phyloP scores from a whole-genome alignment of 1,140 invertebrate genomes.

The Metaphire vulgaris region DNA sequence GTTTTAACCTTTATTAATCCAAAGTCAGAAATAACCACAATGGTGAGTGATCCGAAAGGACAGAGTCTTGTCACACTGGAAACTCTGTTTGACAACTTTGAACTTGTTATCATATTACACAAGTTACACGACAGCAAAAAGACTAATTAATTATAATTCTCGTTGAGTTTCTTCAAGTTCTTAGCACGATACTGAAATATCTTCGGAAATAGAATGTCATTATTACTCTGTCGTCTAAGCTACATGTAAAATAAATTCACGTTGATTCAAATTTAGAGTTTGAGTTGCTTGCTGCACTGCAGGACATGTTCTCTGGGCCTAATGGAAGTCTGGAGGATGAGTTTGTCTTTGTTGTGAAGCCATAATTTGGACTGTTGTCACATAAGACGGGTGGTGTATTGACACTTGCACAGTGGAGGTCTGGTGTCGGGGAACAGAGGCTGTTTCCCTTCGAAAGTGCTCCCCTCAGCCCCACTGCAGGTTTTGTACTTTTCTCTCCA shows the following conservation, averaged over 20 bases:
- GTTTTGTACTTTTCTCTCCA: constrained; percentile 32
- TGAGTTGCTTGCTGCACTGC: not conserved
- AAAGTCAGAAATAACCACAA: too few species aligned
- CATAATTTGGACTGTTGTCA: not conserved
- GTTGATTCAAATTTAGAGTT: not conserved
- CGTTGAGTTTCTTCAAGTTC: too few species aligned
- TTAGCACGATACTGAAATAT: too few species aligned
- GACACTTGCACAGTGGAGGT: constrained; percentile 2
- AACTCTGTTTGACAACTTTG: too few species aligned
- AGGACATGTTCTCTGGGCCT: not conserved
- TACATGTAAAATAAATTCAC: not conserved
- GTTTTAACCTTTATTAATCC: too few species aligned
- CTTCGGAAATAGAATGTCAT: too few species aligned
- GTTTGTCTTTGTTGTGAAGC: not conserved
- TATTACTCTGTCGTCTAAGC: too few species aligned
- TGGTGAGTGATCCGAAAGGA: too few species aligned
- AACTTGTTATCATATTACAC: too few species aligned
- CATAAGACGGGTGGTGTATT: not conserved
- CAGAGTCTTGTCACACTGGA: too few species aligned
- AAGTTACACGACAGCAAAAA: too few species aligned
- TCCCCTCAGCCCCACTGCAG: not conserved
- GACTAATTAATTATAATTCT: too few species aligned
- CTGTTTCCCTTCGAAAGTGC: constrained; percentile 28
- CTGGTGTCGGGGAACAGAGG: constrained; percentile 17
- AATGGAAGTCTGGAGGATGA: not conserved